phyloP scores from a whole-genome alignment of 2,888 invertebrate species.

The Chalcis sispes region DNA sequence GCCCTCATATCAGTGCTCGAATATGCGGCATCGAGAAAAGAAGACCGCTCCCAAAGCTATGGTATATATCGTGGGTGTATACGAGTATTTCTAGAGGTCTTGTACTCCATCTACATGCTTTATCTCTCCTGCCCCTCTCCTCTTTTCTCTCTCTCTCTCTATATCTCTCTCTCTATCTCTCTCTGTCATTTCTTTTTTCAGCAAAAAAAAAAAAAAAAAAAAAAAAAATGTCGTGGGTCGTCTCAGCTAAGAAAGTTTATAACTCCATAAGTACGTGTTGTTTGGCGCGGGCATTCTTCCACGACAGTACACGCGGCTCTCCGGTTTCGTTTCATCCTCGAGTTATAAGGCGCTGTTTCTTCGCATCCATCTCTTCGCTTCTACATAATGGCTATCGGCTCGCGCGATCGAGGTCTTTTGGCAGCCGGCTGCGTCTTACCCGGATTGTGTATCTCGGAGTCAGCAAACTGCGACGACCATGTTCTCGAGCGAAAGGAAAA shows the following conservation, averaged over 20 bases:
- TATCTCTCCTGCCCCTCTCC: conserved; percentile 39
- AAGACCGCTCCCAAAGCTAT: conserved; percentile 33
- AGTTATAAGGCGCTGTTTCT: conserved; percentile 41
- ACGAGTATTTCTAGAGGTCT: conserved; percentile 24
- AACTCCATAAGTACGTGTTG: no score
- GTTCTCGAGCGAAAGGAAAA: conserved; percentile 23
- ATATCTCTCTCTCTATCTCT: background rate
- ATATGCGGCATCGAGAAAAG: conserved; percentile 18
- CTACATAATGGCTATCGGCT: conserved; percentile 38
- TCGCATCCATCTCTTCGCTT: conserved; percentile 18
- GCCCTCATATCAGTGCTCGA: conserved; percentile 16
- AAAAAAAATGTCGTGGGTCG: no score
- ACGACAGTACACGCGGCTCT: conserved; percentile 11
- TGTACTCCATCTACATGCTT: conserved; percentile 27
- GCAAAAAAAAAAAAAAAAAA: background rate
- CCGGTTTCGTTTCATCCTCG: conserved; percentile 44
- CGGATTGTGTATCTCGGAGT: conserved; percentile 29
- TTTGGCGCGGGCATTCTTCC: conserved; percentile 30
- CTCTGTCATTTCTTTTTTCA: background rate
- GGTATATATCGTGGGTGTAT: conserved; percentile 39
- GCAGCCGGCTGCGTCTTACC: conserved; percentile 25
- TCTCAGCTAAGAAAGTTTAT: conserved; percentile 21
- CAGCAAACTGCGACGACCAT: conserved; percentile 21
- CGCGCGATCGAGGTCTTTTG: conserved; percentile 48
- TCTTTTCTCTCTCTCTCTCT: background rate